Evolutionary conservation across 2,888 invertebrate genomes (phyloP).

Genomic region (Galerucella calmariensis): DNA sequence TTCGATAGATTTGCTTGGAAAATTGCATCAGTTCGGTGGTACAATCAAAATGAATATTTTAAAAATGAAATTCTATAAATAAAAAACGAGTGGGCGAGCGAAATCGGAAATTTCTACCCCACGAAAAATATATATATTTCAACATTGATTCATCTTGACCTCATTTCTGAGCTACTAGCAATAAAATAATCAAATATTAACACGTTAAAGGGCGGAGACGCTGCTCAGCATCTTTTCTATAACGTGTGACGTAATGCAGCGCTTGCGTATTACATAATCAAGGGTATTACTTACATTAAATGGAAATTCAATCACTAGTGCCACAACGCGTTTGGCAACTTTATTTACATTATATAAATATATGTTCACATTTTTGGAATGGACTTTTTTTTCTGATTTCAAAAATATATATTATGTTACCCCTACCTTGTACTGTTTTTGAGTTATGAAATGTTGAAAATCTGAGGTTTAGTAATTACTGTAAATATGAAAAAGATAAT

Average conservation of each 20-base stretch:
- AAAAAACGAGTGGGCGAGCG: background rate
- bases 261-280: no score
- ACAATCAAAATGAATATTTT: background rate
- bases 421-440: no score
- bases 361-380: no score
- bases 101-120: background rate
- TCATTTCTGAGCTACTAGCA: background rate
- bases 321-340: background rate
- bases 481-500: no score
- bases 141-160: conserved; percentile 1
- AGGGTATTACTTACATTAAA: background rate
- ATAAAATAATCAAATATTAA: background rate
- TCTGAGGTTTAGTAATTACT: no score
- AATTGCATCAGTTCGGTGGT: background rate
- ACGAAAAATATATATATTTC: background rate
- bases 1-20: background rate
- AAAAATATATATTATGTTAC: no score
- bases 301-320: background rate
- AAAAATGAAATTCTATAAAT: background rate
- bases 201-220: background rate
- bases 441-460: no score
- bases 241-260: background rate
- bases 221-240: background rate
- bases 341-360: background rate
- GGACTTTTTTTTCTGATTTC: no score